These are phyloP conservation scores for Falco punctatus DNA, from an alignment of 2,113 vertebrate species.

Conservation along the genomic window DNA sequence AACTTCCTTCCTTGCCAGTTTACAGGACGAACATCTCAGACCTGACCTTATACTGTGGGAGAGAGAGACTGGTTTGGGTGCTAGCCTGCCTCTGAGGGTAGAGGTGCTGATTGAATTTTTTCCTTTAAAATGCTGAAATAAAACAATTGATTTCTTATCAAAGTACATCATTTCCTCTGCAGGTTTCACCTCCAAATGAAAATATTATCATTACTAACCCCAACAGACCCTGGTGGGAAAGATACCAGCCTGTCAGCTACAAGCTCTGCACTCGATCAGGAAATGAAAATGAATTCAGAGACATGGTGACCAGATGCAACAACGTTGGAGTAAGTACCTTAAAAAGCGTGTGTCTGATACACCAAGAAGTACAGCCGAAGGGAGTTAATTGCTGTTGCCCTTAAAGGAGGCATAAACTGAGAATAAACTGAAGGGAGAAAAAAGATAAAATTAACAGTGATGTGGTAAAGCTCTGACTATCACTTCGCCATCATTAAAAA, in stretches of 20 bases:
- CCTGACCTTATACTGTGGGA: not conserved
- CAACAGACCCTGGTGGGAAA: constrained; percentile 90
- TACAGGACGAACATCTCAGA: not conserved
- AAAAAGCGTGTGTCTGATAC: not conserved
- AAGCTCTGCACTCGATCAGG: constrained; percentile 91
- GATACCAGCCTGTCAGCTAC: constrained; percentile 93
- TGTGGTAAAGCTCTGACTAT: not conserved
- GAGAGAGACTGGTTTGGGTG: not conserved
- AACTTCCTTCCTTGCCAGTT: not conserved
- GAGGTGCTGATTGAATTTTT: not conserved
- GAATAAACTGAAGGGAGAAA: not conserved
- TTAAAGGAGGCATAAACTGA: not conserved
- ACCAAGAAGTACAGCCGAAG: not conserved
- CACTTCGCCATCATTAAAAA: not conserved
- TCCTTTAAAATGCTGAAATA: not conserved
- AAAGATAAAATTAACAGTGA: not conserved
- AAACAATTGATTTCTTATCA: not conserved
- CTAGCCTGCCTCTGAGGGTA: not conserved
- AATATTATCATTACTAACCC: constrained; percentile 81
- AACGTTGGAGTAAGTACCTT: constrained; percentile 86
- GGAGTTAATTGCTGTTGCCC: not conserved
- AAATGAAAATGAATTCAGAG: constrained; percentile 83
- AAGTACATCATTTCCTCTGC: not conserved
- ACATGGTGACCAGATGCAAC: constrained; percentile 96
- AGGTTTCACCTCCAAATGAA: constrained; percentile 94